phyloP scores from a whole-genome alignment of 2,113 vertebrate genomes.

The Rana temporaria region DNA sequence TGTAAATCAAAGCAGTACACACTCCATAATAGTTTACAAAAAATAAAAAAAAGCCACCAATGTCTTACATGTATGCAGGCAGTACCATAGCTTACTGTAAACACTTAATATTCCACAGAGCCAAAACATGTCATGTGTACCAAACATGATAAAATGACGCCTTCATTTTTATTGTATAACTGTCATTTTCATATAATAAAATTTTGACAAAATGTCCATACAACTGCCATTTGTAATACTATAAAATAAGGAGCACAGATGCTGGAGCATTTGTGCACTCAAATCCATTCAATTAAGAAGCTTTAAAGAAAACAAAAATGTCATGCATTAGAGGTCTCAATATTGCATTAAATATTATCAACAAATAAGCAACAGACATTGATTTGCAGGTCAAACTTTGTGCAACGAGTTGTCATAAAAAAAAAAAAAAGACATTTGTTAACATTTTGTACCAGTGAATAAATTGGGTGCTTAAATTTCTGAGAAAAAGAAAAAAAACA shows the following conservation, averaged over 20 bases:
- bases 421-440: too few relatives aligned
- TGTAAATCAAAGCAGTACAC: neutral
- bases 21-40: neutral
- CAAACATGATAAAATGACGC: too few relatives aligned
- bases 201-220: neutral
- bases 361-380: conserved; percentile 2
- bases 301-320: neutral
- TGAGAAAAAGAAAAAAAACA: too few relatives aligned
- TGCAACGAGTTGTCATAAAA: neutral
- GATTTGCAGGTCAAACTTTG: neutral
- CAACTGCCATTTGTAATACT: conserved; percentile 5
- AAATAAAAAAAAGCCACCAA: neutral
- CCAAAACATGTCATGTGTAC: conserved; percentile 6
- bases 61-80: neutral
- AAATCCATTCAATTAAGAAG: neutral
- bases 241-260: neutral
- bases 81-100: conserved; percentile 8
- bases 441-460: too few relatives aligned
- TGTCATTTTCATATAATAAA: neutral
- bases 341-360: neutral
- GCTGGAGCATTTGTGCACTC: neutral
- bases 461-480: too few relatives aligned
- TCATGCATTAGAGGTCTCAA: conserved; percentile 30
- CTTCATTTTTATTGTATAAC: neutral
- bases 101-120: conserved; percentile 5